Evolutionary conservation across 2,888 invertebrate genomes (phyloP).

Genomic region (Pharmacophagus antenor): DNA sequence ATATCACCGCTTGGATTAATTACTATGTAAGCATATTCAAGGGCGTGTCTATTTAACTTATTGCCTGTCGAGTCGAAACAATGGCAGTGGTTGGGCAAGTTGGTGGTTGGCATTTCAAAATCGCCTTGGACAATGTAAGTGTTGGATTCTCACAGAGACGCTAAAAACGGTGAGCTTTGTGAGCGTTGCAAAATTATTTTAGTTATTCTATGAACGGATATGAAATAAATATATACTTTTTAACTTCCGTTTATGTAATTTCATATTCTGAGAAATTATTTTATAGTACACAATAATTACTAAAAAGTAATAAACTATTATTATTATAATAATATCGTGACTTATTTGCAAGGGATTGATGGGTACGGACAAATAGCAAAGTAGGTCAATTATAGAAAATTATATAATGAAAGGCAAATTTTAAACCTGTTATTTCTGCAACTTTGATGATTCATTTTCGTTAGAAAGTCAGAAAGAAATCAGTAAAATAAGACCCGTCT

Average conservation of each 20-base stretch:
- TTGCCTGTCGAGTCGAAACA: slow-evolving; percentile 30
- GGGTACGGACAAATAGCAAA: no score
- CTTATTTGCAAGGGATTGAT: no score
- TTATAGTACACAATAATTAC: no score
- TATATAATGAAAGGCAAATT: no score
- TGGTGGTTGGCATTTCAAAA: slow-evolving; percentile 30
- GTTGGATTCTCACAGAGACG: slow-evolving; percentile 29
- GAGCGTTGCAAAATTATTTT: slow-evolving; percentile 21
- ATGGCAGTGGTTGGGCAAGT: slow-evolving; percentile 29
- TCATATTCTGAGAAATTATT: no score
- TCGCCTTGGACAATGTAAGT: slow-evolving; percentile 31
- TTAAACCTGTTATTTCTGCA: no score
- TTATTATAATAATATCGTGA: no score
- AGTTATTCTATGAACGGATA: slow-evolving; percentile 6
- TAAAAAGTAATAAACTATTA: no score
- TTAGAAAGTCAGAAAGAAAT: no score
- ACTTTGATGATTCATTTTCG: no score
- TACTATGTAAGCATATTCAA: slow-evolving; percentile 31
- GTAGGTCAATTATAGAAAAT: no score
- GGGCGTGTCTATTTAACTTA: slow-evolving; percentile 31
- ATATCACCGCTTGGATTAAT: slow-evolving; percentile 27
- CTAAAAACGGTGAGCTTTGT: slow-evolving; percentile 24
- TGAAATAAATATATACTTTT: neutral
- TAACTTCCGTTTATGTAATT: neutral
- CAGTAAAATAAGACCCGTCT: no score